These are phyloP conservation scores for Byasa hedistus DNA, from an alignment of 2,888 invertebrate species.

Conservation along the genomic window DNA sequence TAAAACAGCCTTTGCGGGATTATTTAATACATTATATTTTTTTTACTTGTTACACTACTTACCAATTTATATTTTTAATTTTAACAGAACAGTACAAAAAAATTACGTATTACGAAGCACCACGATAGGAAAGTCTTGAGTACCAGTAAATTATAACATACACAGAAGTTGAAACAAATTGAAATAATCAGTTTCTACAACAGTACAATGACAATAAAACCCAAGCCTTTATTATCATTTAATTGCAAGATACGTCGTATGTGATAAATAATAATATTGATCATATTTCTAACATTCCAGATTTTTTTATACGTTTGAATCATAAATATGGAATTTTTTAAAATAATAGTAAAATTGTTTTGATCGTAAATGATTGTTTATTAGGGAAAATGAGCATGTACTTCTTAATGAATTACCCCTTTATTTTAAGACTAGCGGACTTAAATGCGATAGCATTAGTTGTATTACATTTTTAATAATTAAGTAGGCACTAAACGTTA, in stretches of 20 bases:
- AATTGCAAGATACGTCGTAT: neutral
- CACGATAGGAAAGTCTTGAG: slow-evolving; percentile 14
- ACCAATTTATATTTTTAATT: neutral
- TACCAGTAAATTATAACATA: slow-evolving; percentile 1
- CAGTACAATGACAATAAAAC: neutral
- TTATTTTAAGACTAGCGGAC: slow-evolving; percentile 66
- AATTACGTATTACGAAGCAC: slow-evolving; percentile 29
- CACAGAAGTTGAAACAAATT: neutral
- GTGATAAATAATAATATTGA: neutral
- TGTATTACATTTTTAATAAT: slow-evolving; percentile 40
- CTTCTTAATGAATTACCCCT: slow-evolving; percentile 28
- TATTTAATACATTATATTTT: slow-evolving; percentile 24
- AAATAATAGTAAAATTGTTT: neutral
- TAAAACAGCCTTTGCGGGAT: slow-evolving; percentile 7
- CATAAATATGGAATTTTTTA: neutral
- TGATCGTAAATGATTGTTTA: neutral
- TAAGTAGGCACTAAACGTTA: slow-evolving; percentile 53
- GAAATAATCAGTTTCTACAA: neutral
- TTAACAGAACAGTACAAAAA: neutral
- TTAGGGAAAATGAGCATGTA: slow-evolving; percentile 18
- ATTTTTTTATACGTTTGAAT: neutral
- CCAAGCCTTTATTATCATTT: neutral
- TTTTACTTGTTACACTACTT: slow-evolving; percentile 11
- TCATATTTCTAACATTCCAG: neutral
- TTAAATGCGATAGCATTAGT: slow-evolving; percentile 49